Percentiles rank a stretch among this genome's conserved stretches.
These are phyloP conservation scores for Zophobas atratus DNA, from an alignment of 1,140 invertebrate species.

Conservation along the genomic window DNA sequence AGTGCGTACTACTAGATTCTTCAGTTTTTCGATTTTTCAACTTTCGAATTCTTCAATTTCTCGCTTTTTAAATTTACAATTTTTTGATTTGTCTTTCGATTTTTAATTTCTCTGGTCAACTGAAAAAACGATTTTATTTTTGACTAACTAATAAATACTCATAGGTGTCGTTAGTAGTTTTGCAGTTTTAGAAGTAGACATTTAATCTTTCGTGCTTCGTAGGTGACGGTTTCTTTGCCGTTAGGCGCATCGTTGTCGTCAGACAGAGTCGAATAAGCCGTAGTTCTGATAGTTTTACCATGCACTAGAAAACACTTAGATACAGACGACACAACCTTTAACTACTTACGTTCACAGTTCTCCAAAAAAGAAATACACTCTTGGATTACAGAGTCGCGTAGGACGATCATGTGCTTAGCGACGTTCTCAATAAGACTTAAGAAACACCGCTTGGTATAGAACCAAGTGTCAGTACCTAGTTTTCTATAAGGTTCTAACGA, in stretches of 20 bases:
- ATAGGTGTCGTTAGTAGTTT: slow-evolving; percentile 63
- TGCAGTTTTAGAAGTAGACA: slow-evolving; percentile 84
- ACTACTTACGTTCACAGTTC: slow-evolving; percentile 82
- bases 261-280: slow-evolving; percentile 87
- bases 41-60: too few relatives aligned
- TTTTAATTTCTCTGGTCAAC: too few relatives aligned
- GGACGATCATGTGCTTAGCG: slow-evolving; percentile 91
- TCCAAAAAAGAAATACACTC: slow-evolving; percentile 95
- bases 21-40: too few relatives aligned
- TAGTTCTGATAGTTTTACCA: slow-evolving; percentile 87
- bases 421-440: slow-evolving; percentile 94
- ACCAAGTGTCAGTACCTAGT: slow-evolving; percentile 97
- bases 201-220: slow-evolving; percentile 90
- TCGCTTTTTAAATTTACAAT: too few relatives aligned
- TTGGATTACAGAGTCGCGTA: slow-evolving; percentile 89
- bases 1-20: too few relatives aligned
- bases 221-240: slow-evolving; percentile 94
- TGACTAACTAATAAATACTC: neutral
- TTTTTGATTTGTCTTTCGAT: too few relatives aligned
- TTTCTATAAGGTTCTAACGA: slow-evolving; percentile 97
- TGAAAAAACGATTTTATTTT: slow-evolving; percentile 11
- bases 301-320: slow-evolving; percentile 74
- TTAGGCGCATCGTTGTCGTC: slow-evolving; percentile 79
- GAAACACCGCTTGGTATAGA: slow-evolving; percentile 96
- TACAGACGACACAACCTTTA: neutral